Evolutionary conservation across 2,888 invertebrate genomes (phyloP).

Genomic region (Podotricha telesiphe): DNA sequence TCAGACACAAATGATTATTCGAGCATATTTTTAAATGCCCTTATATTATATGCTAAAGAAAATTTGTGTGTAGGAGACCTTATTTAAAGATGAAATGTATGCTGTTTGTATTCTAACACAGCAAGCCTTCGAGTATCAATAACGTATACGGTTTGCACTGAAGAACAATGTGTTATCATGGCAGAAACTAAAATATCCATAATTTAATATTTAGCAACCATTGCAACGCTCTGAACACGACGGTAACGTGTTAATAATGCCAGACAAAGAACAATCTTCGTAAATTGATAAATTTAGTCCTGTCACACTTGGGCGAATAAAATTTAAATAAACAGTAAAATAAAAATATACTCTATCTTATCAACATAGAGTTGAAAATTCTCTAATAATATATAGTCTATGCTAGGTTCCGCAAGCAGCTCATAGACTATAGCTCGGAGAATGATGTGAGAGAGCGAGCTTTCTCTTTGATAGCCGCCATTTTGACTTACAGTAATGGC

Average conservation of each 20-base stretch:
- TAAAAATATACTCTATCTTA: constrained; percentile 47
- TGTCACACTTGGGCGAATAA: constrained; percentile 62
- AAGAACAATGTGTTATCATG: constrained; percentile 38
- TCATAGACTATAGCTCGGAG: constrained; percentile 72
- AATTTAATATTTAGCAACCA: constrained; percentile 72
- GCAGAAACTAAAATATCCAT: constrained; percentile 56
- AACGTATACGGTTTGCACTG: constrained; percentile 34
- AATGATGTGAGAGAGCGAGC: constrained; percentile 79
- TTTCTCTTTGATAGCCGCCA: constrained; percentile 82
- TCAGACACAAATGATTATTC: too few relatives aligned
- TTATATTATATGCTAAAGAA: constrained; percentile 19
- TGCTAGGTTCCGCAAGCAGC: constrained; percentile 61
- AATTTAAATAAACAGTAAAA: constrained; percentile 46
- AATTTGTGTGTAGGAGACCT: constrained; percentile 18
- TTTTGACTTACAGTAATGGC: constrained; percentile 81
- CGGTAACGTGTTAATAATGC: constrained; percentile 75
- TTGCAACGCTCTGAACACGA: constrained; percentile 56
- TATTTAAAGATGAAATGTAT: constrained; percentile 27
- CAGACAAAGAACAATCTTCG: constrained; percentile 71
- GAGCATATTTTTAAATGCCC: constrained; percentile 6
- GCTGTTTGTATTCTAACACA: constrained; percentile 29
- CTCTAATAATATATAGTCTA: constrained; percentile 46
- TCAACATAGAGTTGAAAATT: constrained; percentile 50
- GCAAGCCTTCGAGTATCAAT: constrained; percentile 33
- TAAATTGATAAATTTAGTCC: constrained; percentile 77